Conservation (phyloP, 2,888 invertebrate genomes). For the Philonicus albiceps region DNA sequence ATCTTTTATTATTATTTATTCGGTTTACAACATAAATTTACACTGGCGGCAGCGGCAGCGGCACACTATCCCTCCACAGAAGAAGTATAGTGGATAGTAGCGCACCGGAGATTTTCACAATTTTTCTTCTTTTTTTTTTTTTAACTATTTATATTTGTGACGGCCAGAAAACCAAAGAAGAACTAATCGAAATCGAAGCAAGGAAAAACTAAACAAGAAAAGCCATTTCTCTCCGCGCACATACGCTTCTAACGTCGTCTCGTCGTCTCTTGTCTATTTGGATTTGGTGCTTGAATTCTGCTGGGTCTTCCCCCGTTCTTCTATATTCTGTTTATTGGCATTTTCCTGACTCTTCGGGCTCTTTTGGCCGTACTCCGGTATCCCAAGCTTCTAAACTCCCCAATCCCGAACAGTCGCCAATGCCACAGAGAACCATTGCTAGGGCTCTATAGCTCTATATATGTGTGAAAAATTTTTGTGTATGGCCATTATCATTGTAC, state of each 20-base stretch:
- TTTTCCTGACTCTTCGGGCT: not conserved
- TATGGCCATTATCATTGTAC: not conserved
- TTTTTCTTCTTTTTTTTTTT: too few relatives aligned
- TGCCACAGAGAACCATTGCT: not conserved
- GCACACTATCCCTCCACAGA: not conserved
- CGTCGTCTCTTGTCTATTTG: conserved; percentile 12
- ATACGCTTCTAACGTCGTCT: not conserved
- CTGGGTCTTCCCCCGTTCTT: not conserved
- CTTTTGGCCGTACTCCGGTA: not conserved
- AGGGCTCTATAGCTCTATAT: too few relatives aligned
- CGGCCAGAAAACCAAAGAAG: conserved; percentile 24
- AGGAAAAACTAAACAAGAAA: conserved; percentile 39
- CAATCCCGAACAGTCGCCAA: not conserved
- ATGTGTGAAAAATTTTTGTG: not conserved
- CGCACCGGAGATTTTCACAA: conserved; percentile 8
- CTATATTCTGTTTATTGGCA: not conserved
- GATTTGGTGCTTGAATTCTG: not conserved
- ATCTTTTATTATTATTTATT: not conserved
- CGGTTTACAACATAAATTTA: not conserved
- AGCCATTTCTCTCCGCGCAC: conserved; percentile 41
- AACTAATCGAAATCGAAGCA: conserved; percentile 32
- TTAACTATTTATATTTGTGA: not conserved
- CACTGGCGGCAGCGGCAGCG: not conserved
- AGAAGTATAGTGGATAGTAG: not conserved
- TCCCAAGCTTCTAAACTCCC: not conserved